Conservation (phyloP, 2,113 vertebrate genomes). For the Elgaria multicarinata region DNA sequence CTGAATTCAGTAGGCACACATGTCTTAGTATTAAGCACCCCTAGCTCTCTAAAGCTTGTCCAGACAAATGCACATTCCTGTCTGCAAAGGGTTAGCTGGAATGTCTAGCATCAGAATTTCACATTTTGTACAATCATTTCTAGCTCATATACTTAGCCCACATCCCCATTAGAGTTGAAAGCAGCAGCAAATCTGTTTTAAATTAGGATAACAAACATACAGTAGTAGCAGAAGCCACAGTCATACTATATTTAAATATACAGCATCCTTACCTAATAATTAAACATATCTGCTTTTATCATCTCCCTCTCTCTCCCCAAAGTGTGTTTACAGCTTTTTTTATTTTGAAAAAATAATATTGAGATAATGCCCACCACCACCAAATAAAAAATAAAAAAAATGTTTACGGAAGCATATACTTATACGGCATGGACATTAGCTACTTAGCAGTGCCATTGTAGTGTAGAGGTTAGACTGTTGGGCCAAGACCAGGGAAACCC, state of each 20-base stretch:
- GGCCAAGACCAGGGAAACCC: not conserved
- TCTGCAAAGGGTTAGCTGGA: conserved; percentile 76
- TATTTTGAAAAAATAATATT: not conserved
- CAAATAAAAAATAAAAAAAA: no score
- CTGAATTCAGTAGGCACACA: conserved; percentile 47
- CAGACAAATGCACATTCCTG: conserved; percentile 85
- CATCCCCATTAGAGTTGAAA: conserved; percentile 70
- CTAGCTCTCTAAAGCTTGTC: conserved; percentile 72
- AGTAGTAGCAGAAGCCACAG: conserved; percentile 65
- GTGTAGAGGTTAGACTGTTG: not conserved
- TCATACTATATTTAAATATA: not conserved
- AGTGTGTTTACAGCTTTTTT: not conserved
- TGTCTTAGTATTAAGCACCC: conserved; percentile 71
- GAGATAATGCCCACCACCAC: not conserved
- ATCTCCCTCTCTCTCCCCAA: not conserved
- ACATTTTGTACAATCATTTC: conserved; percentile 80
- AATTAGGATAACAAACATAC: conserved; percentile 77
- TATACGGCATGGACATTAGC: not conserved
- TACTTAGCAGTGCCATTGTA: not conserved
- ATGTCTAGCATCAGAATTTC: conserved; percentile 81
- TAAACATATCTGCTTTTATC: not conserved
- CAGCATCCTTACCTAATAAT: conserved; percentile 4
- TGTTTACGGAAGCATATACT: not conserved
- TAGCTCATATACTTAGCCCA: conserved; percentile 71
- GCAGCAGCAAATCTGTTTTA: conserved; percentile 77